Percentiles rank a stretch among this genome's conserved stretches.
Conservation (phyloP, 2,113 vertebrate species). For the Lamprotornis superbus region DNA sequence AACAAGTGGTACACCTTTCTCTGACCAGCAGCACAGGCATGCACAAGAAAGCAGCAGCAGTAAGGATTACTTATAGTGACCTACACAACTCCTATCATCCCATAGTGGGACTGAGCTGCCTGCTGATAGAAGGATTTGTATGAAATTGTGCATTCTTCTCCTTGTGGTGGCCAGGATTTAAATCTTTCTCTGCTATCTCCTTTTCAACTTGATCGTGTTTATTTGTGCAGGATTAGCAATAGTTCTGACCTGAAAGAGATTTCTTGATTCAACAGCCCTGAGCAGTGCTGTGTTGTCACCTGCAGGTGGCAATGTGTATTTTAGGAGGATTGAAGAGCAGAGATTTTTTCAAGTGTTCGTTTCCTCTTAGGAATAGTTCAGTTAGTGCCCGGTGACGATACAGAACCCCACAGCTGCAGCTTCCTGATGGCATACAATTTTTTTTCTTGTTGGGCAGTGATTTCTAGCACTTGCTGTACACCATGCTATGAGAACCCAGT, state of each 20-base stretch:
- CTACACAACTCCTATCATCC: not conserved
- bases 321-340: not conserved
- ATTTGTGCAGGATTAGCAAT: not conserved
- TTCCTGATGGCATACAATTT: not conserved
- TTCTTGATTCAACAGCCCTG: not conserved
- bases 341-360: not conserved
- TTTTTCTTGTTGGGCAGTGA: not conserved
- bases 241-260: not conserved
- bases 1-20: not conserved
- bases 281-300: conserved; percentile 9
- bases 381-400: not conserved
- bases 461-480: not conserved
- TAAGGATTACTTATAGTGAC: not conserved
- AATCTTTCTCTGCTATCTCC: not conserved
- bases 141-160: not conserved
- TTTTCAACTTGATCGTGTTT: not conserved
- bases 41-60: not conserved
- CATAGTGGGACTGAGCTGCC: not conserved
- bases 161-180: not conserved
- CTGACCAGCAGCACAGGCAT: not conserved
- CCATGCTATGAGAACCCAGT: not conserved
- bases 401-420: not conserved
- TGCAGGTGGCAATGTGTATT: conserved; percentile 44
- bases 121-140: not conserved
- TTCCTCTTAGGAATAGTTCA: not conserved